These are phyloP conservation scores for Cyphomyrmex costatus DNA, from an alignment of 1,140 invertebrate species.

Conservation along the genomic window DNA sequence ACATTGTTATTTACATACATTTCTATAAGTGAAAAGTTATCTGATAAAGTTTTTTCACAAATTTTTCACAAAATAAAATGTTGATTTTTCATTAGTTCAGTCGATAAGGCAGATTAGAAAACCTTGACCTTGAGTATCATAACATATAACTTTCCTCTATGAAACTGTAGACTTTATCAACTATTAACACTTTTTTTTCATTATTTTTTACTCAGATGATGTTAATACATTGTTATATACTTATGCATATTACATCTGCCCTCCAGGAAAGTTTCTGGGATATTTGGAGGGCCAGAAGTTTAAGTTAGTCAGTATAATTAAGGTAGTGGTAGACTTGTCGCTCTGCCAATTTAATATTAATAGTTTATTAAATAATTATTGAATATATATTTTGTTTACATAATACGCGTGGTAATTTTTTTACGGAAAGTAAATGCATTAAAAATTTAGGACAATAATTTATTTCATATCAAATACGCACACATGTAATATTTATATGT, in stretches of 20 bases:
- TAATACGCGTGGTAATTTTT: not conserved
- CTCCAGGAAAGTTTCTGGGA: not conserved
- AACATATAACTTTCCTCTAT: not conserved
- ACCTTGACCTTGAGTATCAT: constrained; percentile 27
- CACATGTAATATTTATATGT: not conserved
- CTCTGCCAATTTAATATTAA: constrained; percentile 1
- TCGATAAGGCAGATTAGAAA: constrained; percentile 73
- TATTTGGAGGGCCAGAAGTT: not conserved
- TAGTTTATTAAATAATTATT: constrained; percentile 1
- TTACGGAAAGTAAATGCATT: not conserved
- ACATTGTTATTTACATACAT: not conserved
- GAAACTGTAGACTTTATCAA: not conserved
- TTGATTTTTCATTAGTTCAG: constrained; percentile 34
- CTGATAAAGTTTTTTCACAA: constrained; percentile 41
- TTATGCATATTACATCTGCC: not conserved
- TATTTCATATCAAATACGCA: not conserved
- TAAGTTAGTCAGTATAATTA: not conserved
- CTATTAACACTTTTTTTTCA: not conserved
- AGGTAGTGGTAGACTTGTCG: not conserved
- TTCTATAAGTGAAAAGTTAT: constrained; percentile 53
- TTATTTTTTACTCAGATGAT: not conserved
- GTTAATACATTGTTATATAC: not conserved
- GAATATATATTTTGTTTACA: not conserved
- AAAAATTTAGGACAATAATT: not conserved
- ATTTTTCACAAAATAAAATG: constrained; percentile 67